These are phyloP conservation scores for Hyphantria cunea DNA, from an alignment of 1,140 invertebrate genomes.

Conservation along the genomic window DNA sequence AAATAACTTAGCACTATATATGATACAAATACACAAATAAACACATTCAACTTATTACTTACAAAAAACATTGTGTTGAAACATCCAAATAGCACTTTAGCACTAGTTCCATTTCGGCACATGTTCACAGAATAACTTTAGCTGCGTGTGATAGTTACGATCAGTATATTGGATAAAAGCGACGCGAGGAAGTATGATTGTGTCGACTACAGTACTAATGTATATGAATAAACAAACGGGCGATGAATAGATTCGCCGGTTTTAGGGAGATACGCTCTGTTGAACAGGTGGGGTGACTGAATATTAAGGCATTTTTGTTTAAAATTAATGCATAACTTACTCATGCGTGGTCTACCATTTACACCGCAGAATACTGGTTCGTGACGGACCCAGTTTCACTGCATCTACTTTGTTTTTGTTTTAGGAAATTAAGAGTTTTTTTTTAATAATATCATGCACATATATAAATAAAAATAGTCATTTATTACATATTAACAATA, in stretches of 20 bases:
- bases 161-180: conserved; percentile 13
- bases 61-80: conserved; percentile 78
- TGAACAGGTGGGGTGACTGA: conserved; percentile 81
- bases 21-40: too few species aligned
- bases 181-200: conserved; percentile 35
- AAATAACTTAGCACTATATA: not conserved
- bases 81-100: conserved; percentile 74
- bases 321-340: conserved; percentile 74
- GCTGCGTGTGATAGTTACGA: conserved; percentile 2
- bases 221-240: conserved; percentile 56
- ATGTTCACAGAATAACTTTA: conserved; percentile 40
- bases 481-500: conserved; percentile 16
- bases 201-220: conserved; percentile 38
- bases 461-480: not conserved
- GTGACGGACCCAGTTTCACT: conserved; percentile 12
- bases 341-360: conserved; percentile 32
- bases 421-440: conserved; percentile 7
- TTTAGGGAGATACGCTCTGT: conserved; percentile 80
- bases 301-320: conserved; percentile 77
- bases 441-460: conserved; percentile 2
- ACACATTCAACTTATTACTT: conserved; percentile 44
- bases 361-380: conserved; percentile 18
- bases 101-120: conserved; percentile 63
- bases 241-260: conserved; percentile 75
- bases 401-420: not conserved